phyloP scores from a whole-genome alignment of 2,113 vertebrate genomes.

The Triplophysa rosa region DNA sequence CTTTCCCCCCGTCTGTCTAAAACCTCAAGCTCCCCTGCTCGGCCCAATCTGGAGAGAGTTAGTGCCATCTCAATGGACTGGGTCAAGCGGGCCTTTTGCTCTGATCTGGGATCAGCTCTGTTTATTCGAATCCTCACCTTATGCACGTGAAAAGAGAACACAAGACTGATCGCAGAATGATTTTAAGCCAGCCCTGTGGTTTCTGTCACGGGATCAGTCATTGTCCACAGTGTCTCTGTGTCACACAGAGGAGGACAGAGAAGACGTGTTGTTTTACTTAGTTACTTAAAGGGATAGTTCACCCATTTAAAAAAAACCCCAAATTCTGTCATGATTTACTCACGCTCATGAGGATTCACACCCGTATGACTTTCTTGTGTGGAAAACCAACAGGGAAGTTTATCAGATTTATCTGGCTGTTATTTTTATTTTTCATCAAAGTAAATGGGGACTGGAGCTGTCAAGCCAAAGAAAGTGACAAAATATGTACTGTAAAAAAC shows the following conservation, averaged over 20 bases:
- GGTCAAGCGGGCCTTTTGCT: slow-evolving; percentile 4
- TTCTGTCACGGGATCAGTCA: slow-evolving; percentile 9
- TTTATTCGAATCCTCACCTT: slow-evolving; percentile 3
- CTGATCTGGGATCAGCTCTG: slow-evolving; percentile 27
- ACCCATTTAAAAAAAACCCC: too few relatives aligned
- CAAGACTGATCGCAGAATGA: background rate
- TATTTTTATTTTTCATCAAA: too few relatives aligned
- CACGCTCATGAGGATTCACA: too few relatives aligned
- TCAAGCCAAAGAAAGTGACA: too few relatives aligned
- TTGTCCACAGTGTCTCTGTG: background rate
- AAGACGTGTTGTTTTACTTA: background rate
- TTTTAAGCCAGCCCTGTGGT: slow-evolving; percentile 3
- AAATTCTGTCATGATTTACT: too few relatives aligned
- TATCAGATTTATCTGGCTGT: too few relatives aligned
- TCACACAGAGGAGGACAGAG: slow-evolving; percentile 7
- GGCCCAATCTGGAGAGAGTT: slow-evolving; percentile 60
- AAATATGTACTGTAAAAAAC: too few relatives aligned
- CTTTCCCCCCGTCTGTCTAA: slow-evolving; percentile 48
- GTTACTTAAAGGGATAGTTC: background rate
- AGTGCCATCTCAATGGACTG: slow-evolving; percentile 49
- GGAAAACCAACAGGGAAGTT: too few relatives aligned
- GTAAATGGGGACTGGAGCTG: too few relatives aligned
- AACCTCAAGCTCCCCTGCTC: slow-evolving; percentile 54
- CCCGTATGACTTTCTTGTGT: too few relatives aligned
- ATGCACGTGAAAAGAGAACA: background rate